phyloP scores from a whole-genome alignment of 2,113 vertebrate genomes.

The Trogon melanurus region DNA sequence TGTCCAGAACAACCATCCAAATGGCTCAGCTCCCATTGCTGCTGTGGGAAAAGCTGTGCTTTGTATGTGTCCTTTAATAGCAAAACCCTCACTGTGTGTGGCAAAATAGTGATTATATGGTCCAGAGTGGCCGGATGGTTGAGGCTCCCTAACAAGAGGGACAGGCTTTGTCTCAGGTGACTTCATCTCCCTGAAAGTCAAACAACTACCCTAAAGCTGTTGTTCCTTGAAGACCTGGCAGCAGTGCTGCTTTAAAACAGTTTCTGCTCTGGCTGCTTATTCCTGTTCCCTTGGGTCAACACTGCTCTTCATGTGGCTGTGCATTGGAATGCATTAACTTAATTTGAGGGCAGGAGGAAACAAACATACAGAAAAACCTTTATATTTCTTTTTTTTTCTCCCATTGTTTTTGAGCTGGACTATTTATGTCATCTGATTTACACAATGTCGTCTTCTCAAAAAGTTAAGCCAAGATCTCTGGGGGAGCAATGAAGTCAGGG shows the following conservation, averaged over 20 bases:
- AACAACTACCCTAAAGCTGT: not conserved
- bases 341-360: not conserved
- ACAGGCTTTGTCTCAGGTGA: not conserved
- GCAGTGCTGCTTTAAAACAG: not conserved
- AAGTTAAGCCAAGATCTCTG: not conserved
- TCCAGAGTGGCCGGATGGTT: rapidly evolving
- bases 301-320: not conserved
- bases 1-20: not conserved
- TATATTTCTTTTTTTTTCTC: not conserved
- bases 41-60: not conserved
- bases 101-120: not conserved
- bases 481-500: not conserved
- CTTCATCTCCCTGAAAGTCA: not conserved
- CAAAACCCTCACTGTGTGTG: not conserved
- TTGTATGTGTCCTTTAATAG: not conserved
- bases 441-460: not conserved
- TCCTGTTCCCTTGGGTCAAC: not conserved
- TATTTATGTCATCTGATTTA: not conserved
- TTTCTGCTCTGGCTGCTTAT: not conserved
- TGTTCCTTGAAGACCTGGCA: not conserved
- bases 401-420: not conserved
- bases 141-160: not conserved
- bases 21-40: not conserved
- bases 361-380: not conserved
- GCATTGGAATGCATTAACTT: not conserved